These are phyloP conservation scores for Candidula unifasciata DNA, from an alignment of 2,888 invertebrate genomes.

Conservation along the genomic window DNA sequence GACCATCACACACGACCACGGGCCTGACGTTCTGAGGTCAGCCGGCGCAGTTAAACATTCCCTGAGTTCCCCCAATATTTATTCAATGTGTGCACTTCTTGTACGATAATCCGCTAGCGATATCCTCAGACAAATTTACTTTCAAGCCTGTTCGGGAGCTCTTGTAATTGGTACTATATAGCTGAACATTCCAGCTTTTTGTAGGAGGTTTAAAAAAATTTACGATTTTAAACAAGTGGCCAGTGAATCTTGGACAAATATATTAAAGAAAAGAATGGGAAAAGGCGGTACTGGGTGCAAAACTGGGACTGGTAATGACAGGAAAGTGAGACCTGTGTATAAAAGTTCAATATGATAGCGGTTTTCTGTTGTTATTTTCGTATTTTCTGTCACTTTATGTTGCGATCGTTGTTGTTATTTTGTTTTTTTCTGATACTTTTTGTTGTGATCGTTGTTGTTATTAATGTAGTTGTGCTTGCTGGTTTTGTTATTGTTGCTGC, in stretches of 20 bases:
- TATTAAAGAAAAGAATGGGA: no score
- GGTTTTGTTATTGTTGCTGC: not conserved
- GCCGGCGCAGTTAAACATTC: conserved; percentile 29
- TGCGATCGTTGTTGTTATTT: no score
- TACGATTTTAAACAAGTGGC: not conserved
- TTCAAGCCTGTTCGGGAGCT: conserved; percentile 17
- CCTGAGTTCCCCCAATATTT: conserved; percentile 46
- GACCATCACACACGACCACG: conserved; percentile 31
- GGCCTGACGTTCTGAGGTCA: conserved; percentile 27
- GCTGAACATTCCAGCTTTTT: conserved; percentile 21
- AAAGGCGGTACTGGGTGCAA: no score
- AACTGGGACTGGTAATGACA: no score
- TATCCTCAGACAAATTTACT: conserved; percentile 24
- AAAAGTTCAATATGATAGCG: no score
- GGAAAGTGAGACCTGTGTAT: no score
- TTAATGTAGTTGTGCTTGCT: no score
- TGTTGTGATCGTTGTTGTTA: no score
- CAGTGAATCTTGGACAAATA: not conserved
- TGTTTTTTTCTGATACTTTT: no score
- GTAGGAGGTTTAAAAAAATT: not conserved
- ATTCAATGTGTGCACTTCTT: not conserved
- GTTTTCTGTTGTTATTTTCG: no score
- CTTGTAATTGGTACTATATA: conserved; percentile 32
- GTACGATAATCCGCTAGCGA: conserved; percentile 36
- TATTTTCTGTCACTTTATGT: no score